Evolutionary conservation across 2,797 vertebrate genomes (phyloP).

Genomic region (Thunnus albacares): DNA sequence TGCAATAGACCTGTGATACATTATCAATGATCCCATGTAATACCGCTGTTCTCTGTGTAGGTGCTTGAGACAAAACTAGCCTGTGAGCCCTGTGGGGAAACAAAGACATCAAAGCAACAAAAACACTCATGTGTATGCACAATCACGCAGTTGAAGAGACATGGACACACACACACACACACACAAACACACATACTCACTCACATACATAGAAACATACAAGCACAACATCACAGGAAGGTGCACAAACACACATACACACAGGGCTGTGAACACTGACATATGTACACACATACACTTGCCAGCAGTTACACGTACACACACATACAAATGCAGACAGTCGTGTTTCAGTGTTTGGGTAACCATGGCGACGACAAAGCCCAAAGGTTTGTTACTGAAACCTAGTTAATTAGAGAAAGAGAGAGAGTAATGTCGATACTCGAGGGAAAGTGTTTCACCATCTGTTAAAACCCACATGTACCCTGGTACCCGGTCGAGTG

Average conservation of each 20-base stretch:
- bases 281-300: constrained; percentile 50
- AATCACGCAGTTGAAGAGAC: constrained; percentile 58
- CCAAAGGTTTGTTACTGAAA: constrained; percentile 90
- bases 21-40: constrained; percentile 58
- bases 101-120: constrained; percentile 76
- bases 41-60: constrained; percentile 36
- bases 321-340: constrained; percentile 66
- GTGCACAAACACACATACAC: background rate
- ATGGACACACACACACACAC: constrained; percentile 14
- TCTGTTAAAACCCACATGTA: constrained; percentile 84
- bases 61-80: constrained; percentile 61
- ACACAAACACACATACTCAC: constrained; percentile 16
- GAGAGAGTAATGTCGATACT: constrained; percentile 75
- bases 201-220: constrained; percentile 1
- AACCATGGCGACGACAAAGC: constrained; percentile 87
- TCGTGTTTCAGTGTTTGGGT: constrained; percentile 79
- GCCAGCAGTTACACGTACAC: constrained; percentile 38
- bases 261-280: constrained; percentile 25
- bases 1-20: constrained; percentile 52
- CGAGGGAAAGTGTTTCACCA: constrained; percentile 84
- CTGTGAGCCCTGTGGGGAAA: constrained; percentile 52
- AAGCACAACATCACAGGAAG: background rate
- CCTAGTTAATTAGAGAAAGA: constrained; percentile 85
- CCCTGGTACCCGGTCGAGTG: constrained; percentile 45
- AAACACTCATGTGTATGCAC: constrained; percentile 72